Evolutionary conservation across 2,113 vertebrate genomes (phyloP).

Genomic region (Mesitornis unicolor): DNA sequence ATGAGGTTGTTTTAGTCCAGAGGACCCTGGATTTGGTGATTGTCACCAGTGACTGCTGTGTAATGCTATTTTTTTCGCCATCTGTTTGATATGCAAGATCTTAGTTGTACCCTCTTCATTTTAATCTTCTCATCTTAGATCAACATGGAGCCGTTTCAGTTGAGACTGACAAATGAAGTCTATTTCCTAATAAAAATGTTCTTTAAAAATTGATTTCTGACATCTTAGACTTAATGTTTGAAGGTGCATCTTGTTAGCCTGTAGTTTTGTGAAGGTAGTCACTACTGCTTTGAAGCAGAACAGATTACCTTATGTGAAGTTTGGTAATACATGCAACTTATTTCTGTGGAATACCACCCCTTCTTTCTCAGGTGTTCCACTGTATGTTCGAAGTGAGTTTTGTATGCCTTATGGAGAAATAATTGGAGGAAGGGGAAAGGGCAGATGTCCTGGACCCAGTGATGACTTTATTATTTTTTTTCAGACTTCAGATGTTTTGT

Average conservation of each 20-base stretch:
- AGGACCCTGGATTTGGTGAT: not conserved
- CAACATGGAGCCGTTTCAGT: not conserved
- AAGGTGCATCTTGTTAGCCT: not conserved
- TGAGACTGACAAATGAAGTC: not conserved
- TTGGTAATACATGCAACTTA: not conserved
- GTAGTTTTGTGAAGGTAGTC: not conserved
- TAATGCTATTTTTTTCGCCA: not conserved
- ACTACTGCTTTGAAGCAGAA: not conserved
- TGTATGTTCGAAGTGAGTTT: not conserved
- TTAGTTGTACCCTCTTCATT: not conserved
- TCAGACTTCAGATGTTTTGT: not conserved
- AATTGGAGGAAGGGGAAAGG: constrained; percentile 27
- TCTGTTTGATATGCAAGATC: not conserved
- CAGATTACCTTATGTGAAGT: not conserved
- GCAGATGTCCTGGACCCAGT: not conserved
- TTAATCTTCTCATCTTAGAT: not conserved
- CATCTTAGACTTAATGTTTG: not conserved
- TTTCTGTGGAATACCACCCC: not conserved
- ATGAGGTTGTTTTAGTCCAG: not conserved
- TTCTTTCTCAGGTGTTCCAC: not conserved
- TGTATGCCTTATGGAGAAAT: not conserved
- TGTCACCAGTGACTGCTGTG: not conserved
- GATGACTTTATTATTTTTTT: not conserved
- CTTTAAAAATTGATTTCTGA: not conserved
- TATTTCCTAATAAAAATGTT: constrained; percentile 20